Evolutionary conservation across 2,888 invertebrate genomes (phyloP).

Genomic region (Dusona sp.): DNA sequence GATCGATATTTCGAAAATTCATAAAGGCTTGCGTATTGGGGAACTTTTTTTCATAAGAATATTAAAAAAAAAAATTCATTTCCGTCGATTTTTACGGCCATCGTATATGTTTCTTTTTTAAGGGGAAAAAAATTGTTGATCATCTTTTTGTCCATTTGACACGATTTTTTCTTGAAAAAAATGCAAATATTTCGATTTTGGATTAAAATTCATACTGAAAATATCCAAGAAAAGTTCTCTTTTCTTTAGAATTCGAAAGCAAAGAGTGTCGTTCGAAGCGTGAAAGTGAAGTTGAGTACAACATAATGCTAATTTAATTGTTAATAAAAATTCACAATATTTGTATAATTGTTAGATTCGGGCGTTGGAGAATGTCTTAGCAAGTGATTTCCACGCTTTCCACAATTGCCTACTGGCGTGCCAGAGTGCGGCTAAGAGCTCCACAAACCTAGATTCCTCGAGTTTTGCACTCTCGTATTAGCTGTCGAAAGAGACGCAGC

Average conservation of each 20-base stretch:
- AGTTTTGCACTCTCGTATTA: constrained; percentile 17
- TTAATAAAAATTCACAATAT: background rate
- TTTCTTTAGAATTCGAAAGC: background rate
- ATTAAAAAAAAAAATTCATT: background rate
- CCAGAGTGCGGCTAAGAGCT: constrained; percentile 66
- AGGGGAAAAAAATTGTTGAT: background rate
- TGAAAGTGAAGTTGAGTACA: background rate
- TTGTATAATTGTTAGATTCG: constrained; percentile 33
- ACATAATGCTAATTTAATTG: background rate
- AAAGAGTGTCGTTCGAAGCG: background rate
- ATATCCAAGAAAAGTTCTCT: background rate
- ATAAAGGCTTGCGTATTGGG: background rate
- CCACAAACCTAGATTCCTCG: constrained; percentile 78
- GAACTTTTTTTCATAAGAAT: background rate
- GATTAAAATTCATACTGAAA: background rate
- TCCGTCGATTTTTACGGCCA: too few species aligned
- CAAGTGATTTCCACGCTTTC: constrained; percentile 65
- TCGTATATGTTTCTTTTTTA: too few species aligned
- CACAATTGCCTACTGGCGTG: constrained; percentile 55
- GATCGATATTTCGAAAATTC: constrained; percentile 7
- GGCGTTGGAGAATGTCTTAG: constrained; percentile 18
- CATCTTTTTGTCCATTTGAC: background rate
- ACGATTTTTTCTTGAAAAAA: background rate
- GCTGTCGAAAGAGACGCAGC: constrained; percentile 25
- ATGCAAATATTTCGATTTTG: too few species aligned